These are phyloP conservation scores for Drosophila ercepeae DNA, from an alignment of 1,140 invertebrate species.

Conservation along the genomic window DNA sequence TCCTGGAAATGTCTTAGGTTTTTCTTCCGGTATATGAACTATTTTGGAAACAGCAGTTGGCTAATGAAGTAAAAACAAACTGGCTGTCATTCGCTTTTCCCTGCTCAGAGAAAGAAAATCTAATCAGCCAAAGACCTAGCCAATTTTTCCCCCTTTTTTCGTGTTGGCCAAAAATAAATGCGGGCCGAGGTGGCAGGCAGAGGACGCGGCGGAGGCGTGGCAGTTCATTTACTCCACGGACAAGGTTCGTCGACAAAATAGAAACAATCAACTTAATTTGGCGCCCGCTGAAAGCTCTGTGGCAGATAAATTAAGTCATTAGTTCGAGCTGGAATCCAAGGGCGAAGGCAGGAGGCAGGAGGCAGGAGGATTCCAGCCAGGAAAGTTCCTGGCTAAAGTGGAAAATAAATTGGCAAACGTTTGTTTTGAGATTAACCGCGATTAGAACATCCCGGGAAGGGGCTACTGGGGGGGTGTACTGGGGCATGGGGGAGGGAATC, in stretches of 20 bases:
- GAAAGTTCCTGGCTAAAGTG: slow-evolving; percentile 73
- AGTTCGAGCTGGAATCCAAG: slow-evolving; percentile 60
- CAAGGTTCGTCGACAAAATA: slow-evolving; percentile 26
- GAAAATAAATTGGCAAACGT: slow-evolving; percentile 84
- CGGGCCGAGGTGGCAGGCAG: slow-evolving; percentile 2
- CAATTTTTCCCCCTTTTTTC: slow-evolving; percentile 1
- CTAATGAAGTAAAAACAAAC: background rate
- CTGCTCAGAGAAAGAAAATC: slow-evolving; percentile 39
- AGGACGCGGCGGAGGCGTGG: slow-evolving; percentile 3
- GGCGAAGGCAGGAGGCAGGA: slow-evolving; percentile 21
- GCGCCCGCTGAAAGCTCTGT: slow-evolving; percentile 83
- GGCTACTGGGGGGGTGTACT: background rate
- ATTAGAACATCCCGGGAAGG: slow-evolving; percentile 58
- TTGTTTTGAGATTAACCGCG: slow-evolving; percentile 84
- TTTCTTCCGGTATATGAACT: background rate
- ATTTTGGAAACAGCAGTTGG: background rate
- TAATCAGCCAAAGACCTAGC: slow-evolving; percentile 38
- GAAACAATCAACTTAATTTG: slow-evolving; percentile 83
- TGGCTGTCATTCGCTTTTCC: background rate
- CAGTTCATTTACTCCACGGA: slow-evolving; percentile 47
- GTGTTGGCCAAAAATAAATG: slow-evolving; percentile 5
- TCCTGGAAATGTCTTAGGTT: background rate
- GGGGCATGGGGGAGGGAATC: slow-evolving; percentile 42
- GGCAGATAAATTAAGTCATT: slow-evolving; percentile 84
- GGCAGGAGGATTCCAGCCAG: slow-evolving; percentile 6